These are phyloP conservation scores for Tragelaphus scriptus DNA, from an alignment of 2,113 vertebrate genomes.

Conservation along the genomic window DNA sequence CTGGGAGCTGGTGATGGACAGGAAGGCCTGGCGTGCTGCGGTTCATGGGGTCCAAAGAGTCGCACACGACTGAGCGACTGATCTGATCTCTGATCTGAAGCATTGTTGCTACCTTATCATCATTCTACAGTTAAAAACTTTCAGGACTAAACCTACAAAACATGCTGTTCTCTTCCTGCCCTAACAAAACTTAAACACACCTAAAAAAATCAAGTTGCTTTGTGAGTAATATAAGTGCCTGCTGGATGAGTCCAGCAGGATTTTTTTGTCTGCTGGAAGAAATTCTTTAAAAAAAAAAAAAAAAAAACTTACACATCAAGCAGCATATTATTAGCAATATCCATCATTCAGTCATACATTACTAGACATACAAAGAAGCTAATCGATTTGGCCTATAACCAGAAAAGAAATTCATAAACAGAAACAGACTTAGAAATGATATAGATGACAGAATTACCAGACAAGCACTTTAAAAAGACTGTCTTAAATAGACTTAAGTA, in stretches of 20 bases:
- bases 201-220: neutral
- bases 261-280: neutral
- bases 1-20: no score
- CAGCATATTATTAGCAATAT: neutral
- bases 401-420: neutral
- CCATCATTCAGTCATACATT: neutral
- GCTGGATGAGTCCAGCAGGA: neutral
- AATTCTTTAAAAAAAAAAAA: neutral
- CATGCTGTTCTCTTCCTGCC: fast-evolving
- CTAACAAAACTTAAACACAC: neutral
- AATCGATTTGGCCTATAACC: neutral
- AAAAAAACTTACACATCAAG: neutral
- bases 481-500: neutral
- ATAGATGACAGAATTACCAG: neutral
- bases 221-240: neutral
- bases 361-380: neutral
- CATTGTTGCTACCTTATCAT: neutral
- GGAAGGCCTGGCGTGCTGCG: no score
- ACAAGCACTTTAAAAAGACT: neutral
- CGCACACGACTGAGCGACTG: no score
- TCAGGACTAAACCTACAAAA: neutral
- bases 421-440: neutral
- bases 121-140: neutral
- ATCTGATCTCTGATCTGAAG: no score
- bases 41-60: no score